phyloP scores from a whole-genome alignment of 2,797 vertebrate genomes.

The Scolopax rusticola region DNA sequence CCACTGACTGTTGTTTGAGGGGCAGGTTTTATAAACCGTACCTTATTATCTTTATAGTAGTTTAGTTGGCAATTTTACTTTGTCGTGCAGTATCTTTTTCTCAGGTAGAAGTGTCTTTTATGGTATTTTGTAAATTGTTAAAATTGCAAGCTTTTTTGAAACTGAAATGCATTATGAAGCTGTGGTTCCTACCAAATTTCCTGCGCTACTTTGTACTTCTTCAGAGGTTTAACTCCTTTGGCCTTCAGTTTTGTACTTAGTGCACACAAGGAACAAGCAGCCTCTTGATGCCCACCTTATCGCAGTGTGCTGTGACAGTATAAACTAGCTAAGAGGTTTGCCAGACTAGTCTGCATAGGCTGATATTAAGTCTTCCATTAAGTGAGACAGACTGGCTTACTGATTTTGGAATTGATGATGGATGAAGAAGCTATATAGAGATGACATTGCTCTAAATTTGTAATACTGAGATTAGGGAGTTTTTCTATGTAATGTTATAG shows the following conservation, averaged over 20 bases:
- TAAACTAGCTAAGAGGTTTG: conserved; percentile 47
- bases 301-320: not conserved
- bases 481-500: conserved; percentile 42
- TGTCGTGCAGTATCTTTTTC: not conserved
- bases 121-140: not conserved
- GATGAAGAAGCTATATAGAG: conserved; percentile 43
- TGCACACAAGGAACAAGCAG: not conserved
- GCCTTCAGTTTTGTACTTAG: not conserved
- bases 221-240: not conserved
- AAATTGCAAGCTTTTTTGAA: not conserved
- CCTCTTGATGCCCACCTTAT: not conserved
- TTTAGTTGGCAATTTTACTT: not conserved
- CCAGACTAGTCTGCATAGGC: conserved; percentile 47
- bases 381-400: conserved; percentile 62
- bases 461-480: conserved; percentile 42
- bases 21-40: not conserved
- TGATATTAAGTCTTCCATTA: conserved; percentile 72
- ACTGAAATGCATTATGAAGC: not conserved
- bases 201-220: not conserved
- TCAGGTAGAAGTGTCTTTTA: not conserved
- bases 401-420: conserved; percentile 69
- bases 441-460: conserved; percentile 55
- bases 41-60: not conserved
- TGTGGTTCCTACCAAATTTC: not conserved
- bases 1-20: not conserved